Base-by-base conservation (phyloP, 2,888 invertebrate species). In the Machimus atricapillus region DNA sequence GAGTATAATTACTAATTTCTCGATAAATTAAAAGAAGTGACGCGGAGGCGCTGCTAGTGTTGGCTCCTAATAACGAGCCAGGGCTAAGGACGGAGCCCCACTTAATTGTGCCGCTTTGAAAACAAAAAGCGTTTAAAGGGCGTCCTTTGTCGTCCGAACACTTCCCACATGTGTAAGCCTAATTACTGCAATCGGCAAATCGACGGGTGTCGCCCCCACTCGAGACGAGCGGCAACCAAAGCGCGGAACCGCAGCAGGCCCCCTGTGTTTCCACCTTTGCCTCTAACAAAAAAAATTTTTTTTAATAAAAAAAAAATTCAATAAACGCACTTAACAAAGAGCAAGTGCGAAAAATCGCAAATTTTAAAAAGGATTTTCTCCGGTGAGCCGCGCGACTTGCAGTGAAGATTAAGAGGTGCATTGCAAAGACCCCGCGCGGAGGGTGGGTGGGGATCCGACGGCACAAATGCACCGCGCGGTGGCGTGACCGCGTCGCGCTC, bases 281-380 rank as follows among this genome's bases (percentile, higher is more conserved):
- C n/a, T 23, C 34, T 82, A 34, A 9, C 37, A 19, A 31, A 52
- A 52, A 19, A 19, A 0, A 3, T 52, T 52, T 52, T 19, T n/a
- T 52, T 52, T 52, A 14, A 58, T 66, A 19, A 66, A 37, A n/a
- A 40, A 82, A 37, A 37, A 34, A 7, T 37, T 19, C 52, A 58
- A 82, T 58, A 82, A 58, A 82, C 19, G 58, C 82, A n/a, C 19
- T n/a, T 56, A 82, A 82, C 82, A 82, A 82, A 37, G 66, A 58
- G n/a, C 58, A 82, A 82, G 82, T 82, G 82, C 52, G 82, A 82
- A 82, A 82, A 82, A 82, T 37, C 58, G 66, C 82, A 23, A 82
- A 82, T 82, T 58, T 2, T 37, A 37, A 66, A 82, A 82, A 82
- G 16, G 58, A 82, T 37, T 58, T 82, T 82, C 82, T 82, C 37